Percentiles rank a stretch among this genome's conserved stretches.
Conservation (phyloP, 2,113 vertebrate species). For the Falcunculus frontatus region DNA sequence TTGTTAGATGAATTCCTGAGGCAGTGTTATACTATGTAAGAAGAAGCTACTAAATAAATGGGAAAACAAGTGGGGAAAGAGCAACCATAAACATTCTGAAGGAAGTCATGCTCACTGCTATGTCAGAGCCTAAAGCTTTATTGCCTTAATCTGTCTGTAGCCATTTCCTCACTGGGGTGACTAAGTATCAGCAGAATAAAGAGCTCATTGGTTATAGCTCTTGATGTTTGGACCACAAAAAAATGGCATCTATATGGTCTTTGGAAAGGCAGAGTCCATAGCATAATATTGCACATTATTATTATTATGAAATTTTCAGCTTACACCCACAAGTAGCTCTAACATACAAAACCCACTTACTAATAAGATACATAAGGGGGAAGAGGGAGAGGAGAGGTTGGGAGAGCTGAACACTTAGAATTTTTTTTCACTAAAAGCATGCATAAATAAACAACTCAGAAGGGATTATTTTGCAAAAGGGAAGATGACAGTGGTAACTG, state of each 20-base stretch:
- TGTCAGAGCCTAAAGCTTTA: background rate
- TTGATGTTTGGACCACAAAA: background rate
- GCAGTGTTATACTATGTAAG: background rate
- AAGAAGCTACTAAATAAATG: background rate
- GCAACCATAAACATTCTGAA: background rate
- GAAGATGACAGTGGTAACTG: background rate
- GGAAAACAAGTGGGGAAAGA: background rate
- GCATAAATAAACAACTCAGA: background rate
- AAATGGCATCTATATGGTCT: background rate
- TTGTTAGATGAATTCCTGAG: background rate
- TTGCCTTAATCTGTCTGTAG: background rate
- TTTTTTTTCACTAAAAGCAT: background rate
- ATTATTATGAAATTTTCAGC: background rate
- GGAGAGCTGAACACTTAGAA: background rate
- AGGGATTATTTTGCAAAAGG: background rate
- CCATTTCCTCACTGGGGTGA: background rate
- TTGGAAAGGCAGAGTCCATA: background rate
- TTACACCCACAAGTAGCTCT: background rate
- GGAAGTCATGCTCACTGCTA: background rate
- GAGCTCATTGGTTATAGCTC: background rate
- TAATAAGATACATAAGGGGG: background rate
- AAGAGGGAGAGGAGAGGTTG: fast-evolving
- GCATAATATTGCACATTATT: background rate
- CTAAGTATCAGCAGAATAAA: background rate
- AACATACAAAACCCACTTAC: background rate